These are phyloP conservation scores for Leptura quadrifasciata DNA, from an alignment of 2,888 invertebrate species.

Conservation along the genomic window DNA sequence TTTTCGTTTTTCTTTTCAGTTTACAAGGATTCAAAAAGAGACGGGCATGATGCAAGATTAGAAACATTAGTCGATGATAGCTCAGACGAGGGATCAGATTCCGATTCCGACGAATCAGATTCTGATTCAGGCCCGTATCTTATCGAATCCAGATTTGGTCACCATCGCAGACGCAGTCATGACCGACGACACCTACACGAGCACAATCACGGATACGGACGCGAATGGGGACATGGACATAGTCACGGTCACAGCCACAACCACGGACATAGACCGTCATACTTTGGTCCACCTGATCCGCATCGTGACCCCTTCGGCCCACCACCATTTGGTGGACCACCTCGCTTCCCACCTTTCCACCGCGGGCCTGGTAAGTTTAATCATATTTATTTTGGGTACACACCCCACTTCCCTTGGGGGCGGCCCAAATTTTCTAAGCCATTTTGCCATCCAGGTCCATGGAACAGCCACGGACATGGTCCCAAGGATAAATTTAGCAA, in stretches of 20 bases:
- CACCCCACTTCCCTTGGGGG: background rate
- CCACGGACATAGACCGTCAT: background rate
- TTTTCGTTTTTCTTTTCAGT: slow-evolving; percentile 12
- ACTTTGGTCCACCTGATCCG: background rate
- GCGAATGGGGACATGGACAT: background rate
- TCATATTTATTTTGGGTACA: background rate
- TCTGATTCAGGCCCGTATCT: background rate
- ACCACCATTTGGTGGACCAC: background rate
- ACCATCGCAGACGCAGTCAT: background rate
- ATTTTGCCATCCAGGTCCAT: slow-evolving; percentile 16
- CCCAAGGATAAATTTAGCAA: background rate
- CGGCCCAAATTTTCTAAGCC: background rate
- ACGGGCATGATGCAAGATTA: background rate
- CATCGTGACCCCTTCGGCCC: background rate
- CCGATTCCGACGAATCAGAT: background rate
- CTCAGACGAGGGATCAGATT: background rate
- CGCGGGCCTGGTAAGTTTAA: slow-evolving; percentile 20
- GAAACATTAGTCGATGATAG: background rate
- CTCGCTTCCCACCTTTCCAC: background rate
- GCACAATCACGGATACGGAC: background rate
- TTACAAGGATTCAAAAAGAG: background rate
- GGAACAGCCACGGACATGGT: slow-evolving; percentile 14
- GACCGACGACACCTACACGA: background rate
- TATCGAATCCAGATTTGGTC: slow-evolving; percentile 3
- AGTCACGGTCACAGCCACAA: no score